phyloP scores from a whole-genome alignment of 2,888 invertebrate genomes.

The Drepanosiphum platanoidis region DNA sequence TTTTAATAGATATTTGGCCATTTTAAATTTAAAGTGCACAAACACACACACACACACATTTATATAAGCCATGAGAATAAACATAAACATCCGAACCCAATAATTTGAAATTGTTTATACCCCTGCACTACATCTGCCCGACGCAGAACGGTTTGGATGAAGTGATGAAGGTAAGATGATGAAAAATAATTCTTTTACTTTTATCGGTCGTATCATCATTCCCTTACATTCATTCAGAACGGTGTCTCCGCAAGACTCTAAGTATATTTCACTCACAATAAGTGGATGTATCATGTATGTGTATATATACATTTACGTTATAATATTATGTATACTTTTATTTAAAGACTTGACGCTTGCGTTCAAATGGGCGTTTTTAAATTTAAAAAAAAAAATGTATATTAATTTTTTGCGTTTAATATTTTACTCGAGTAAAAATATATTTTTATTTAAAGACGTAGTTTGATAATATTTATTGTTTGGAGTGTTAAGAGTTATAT shows the following conservation, averaged over 20 bases:
- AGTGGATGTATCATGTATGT: background rate
- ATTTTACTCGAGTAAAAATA: background rate
- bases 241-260: background rate
- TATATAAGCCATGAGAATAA: no score
- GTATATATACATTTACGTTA: background rate
- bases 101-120: background rate
- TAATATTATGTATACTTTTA: background rate
- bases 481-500: background rate
- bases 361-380: no score
- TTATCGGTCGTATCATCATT: background rate
- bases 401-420: no score
- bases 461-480: background rate
- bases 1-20: background rate
- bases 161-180: background rate
- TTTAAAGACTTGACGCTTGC: no score
- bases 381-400: background rate
- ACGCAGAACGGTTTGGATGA: background rate
- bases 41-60: background rate
- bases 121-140: background rate
- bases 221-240: no score
- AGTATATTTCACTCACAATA: background rate
- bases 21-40: background rate
- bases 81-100: background rate
- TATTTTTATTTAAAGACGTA: background rate
- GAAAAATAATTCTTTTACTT: background rate